Percentiles rank a stretch among this genome's conserved stretches.
These are phyloP conservation scores for Anthopleura sola DNA, from an alignment of 64 coral and sea anemone species.

Conservation along the genomic window DNA sequence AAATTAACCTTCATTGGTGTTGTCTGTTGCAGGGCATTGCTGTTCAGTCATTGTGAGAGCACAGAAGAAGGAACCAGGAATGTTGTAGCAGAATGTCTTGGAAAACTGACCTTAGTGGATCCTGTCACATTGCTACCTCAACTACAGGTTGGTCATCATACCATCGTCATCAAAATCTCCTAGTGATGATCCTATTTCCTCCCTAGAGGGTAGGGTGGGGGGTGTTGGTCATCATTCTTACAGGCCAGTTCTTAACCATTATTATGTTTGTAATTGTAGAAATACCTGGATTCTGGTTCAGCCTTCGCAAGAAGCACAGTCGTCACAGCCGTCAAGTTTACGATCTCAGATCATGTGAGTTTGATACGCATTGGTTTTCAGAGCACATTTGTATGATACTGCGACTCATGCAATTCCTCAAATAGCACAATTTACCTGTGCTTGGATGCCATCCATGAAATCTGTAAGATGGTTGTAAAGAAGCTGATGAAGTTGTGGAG, in stretches of 20 bases:
- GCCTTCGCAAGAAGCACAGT: slow-evolving; percentile 92
- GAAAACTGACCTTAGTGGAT: slow-evolving; percentile 97
- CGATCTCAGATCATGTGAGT: slow-evolving; percentile 88
- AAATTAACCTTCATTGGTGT: background rate
- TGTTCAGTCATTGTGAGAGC: slow-evolving; percentile 98
- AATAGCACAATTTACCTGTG: too few relatives aligned
- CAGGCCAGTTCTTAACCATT: too few relatives aligned
- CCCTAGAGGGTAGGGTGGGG: too few relatives aligned
- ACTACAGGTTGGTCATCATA: slow-evolving; percentile 61
- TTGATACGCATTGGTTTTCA: too few relatives aligned
- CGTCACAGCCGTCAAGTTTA: slow-evolving; percentile 93
- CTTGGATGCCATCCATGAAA: too few relatives aligned
- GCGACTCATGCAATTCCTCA: too few relatives aligned
- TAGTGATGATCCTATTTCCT: too few relatives aligned
- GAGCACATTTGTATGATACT: too few relatives aligned
- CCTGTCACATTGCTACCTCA: slow-evolving; percentile 75
- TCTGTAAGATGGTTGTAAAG: too few relatives aligned
- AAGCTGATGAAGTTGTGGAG: too few relatives aligned
- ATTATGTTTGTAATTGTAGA: slow-evolving; percentile 18
- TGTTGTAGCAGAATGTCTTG: slow-evolving; percentile 94
- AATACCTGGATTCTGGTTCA: slow-evolving; percentile 78
- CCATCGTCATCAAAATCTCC: too few relatives aligned
- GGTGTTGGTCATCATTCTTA: too few relatives aligned
- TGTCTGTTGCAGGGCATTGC: slow-evolving; percentile 56
- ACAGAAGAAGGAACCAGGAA: slow-evolving; percentile 97